phyloP scores from a whole-genome alignment of 1,140 invertebrate genomes.

The Hyles euphorbiae region DNA sequence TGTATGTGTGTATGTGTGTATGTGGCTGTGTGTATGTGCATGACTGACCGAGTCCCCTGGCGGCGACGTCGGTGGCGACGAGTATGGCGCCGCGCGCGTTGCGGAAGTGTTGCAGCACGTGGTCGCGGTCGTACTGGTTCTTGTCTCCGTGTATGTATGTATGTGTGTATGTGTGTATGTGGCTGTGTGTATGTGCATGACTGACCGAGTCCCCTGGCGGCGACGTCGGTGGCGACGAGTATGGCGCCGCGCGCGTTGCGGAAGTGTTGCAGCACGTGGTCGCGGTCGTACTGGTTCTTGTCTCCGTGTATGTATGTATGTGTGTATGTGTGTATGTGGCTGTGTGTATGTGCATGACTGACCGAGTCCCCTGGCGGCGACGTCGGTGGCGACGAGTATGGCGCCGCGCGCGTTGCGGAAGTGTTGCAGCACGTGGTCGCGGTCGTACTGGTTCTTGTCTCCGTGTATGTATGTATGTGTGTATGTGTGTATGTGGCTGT shows the following conservation, averaged over 20 bases:
- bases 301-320: no score
- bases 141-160: no score
- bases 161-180: neutral
- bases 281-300: constrained; percentile 98
- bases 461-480: no score
- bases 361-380: neutral
- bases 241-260: constrained; percentile 88
- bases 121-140: constrained; percentile 97
- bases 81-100: constrained; percentile 90
- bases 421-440: constrained; percentile 92
- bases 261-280: constrained; percentile 92
- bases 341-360: neutral
- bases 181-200: neutral
- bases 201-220: neutral
- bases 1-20: no score
- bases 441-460: constrained; percentile 98
- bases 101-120: constrained; percentile 89
- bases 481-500: no score
- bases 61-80: constrained; percentile 66
- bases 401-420: constrained; percentile 88
- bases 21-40: neutral
- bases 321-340: no score
- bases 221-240: constrained; percentile 77
- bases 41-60: neutral
- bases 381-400: constrained; percentile 83